Evolutionary conservation across 2,888 invertebrate genomes (phyloP).

Genomic region (Papilio gigon): DNA sequence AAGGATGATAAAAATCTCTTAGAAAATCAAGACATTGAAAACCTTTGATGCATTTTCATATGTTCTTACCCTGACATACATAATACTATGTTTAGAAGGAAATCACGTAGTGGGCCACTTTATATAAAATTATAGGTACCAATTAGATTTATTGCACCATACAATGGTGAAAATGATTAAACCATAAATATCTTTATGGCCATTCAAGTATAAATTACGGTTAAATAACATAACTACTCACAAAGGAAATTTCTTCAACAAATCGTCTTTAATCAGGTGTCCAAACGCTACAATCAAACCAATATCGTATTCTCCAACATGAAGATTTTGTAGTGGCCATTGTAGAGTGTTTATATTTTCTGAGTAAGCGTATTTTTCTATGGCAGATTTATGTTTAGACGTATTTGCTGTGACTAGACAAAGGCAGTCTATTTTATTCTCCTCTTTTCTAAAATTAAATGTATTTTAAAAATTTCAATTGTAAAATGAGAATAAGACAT

Average conservation of each 20-base stretch:
- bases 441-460: slow-evolving; percentile 74
- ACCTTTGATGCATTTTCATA: not conserved
- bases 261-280: slow-evolving; percentile 89
- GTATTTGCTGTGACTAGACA: slow-evolving; percentile 88
- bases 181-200: no score
- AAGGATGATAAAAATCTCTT: not conserved
- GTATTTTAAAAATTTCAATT: slow-evolving; percentile 44
- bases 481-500: slow-evolving; percentile 5
- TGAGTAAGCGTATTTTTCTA: slow-evolving; percentile 86
- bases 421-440: slow-evolving; percentile 77
- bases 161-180: no score
- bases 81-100: no score
- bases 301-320: slow-evolving; percentile 85
- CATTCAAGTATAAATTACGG: no score
- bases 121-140: no score
- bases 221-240: slow-evolving; percentile 77
- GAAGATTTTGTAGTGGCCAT: slow-evolving; percentile 84
- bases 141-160: no score
- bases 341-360: slow-evolving; percentile 82
- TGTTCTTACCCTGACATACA: no score
- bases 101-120: not conserved
- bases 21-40: not conserved
- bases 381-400: slow-evolving; percentile 82
- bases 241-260: slow-evolving; percentile 91
- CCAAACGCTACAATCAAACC: slow-evolving; percentile 98